Evolutionary conservation across 35 echinoderm and acorn worm genomes (phyloP).

Genomic region (Ophioderma brevispina): DNA sequence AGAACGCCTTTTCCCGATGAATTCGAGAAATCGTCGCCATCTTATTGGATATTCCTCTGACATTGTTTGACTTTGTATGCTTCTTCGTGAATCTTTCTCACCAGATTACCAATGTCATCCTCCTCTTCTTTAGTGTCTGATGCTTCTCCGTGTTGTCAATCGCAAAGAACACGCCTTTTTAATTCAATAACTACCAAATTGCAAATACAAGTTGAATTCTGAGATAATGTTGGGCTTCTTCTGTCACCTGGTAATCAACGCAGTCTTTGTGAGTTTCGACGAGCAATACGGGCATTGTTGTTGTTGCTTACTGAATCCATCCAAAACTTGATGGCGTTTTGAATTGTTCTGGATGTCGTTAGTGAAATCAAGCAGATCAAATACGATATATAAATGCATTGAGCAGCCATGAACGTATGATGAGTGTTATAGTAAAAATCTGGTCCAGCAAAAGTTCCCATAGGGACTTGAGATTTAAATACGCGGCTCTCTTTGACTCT

Average conservation of each 20-base stretch:
- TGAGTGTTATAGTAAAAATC: not conserved
- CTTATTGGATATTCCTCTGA: not conserved
- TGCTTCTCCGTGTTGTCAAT: not conserved
- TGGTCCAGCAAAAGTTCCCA: conserved; percentile 2
- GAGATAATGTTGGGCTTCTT: not conserved
- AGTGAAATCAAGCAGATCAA: not conserved
- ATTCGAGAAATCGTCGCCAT: not conserved
- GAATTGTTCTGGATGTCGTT: not conserved
- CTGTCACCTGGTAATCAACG: not conserved
- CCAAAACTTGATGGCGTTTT: not conserved
- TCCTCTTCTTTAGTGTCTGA: not conserved
- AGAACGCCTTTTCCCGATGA: not conserved
- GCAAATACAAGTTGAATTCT: not conserved
- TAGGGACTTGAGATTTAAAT: not conserved
- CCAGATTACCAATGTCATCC: not conserved
- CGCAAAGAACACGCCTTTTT: not conserved
- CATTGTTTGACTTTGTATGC: not conserved
- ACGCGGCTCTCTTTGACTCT: not conserved
- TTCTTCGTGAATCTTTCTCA: not conserved
- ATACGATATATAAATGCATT: not conserved
- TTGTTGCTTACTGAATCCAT: not conserved
- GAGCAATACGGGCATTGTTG: not conserved
- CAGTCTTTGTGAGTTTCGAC: not conserved
- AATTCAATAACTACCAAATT: not conserved
- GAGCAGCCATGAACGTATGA: not conserved